Base-by-base conservation (phyloP, 2,797 vertebrate species). In the Rhodeus uyekii region DNA sequence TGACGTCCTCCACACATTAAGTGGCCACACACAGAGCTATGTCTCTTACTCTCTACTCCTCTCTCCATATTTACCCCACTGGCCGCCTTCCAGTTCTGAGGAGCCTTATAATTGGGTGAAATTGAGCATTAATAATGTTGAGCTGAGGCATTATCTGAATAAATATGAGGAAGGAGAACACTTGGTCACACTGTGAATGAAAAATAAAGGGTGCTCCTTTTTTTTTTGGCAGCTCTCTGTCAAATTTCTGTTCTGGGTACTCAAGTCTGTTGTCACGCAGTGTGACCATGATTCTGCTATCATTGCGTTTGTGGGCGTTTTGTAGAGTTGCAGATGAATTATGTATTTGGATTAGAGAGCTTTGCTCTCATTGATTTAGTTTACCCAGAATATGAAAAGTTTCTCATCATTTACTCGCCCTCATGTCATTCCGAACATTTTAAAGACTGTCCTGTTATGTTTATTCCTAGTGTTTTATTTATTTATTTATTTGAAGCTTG, bases 81-180 rank as follows among this genome's bases (percentile, higher is more conserved):
- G 84, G 86, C 83, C 9, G 44, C 55, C 64, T 78, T 87, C 86
- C 53, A 86, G 80, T 73, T 65, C 65, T 34, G 55, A 80, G 34
- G 78, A 83, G 72, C 58, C 75, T 73, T 74, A 74, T 88, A 87
- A 87, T 85, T 87, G 82, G 80, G 67, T 80, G 73, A 81, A 87
- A 88, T 77, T 87, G 86, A 87, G 84, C 86, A 81, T 86, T 86
- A 87, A 87, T 88, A 82, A 88, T 68, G 42, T 64, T 77, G 75
- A 74, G 78, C 69, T 38, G 63, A 69, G 46, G 42, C 65, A 84
- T 84, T 80, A 84, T 82, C 50, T 69, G 34, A 73, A 81, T 68
- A 82, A 53, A 53, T 75, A 68, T 60, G 53, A 83, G 72, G 6
- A 63, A 61, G 5, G 10, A 48, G 58, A 72, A 67, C 39, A 42